Percentiles rank a stretch among this genome's conserved stretches.
Evolutionary conservation across 1,140 invertebrate genomes (phyloP).

Genomic region (Wasmannia auropunctata): DNA sequence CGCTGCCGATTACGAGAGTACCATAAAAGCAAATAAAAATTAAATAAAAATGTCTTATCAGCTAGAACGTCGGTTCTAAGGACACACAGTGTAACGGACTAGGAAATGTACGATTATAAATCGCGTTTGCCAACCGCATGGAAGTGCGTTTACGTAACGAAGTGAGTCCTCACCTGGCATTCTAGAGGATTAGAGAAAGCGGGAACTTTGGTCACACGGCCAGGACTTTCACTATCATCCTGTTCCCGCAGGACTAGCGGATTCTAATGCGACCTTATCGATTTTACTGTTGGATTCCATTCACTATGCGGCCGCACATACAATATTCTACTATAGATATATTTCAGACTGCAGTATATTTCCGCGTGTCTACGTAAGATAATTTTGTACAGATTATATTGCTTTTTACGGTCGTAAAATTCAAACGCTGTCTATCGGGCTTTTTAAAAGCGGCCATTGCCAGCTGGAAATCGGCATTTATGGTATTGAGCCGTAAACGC

Average conservation of each 20-base stretch:
- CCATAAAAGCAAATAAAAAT: background rate
- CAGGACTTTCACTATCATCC: slow-evolving; percentile 62
- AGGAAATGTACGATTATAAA: slow-evolving; percentile 13
- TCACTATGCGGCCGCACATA: too few relatives aligned
- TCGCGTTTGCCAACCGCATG: background rate
- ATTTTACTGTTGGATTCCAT: background rate
- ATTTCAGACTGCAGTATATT: background rate
- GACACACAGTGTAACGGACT: background rate
- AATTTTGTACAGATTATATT: background rate
- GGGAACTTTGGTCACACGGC: slow-evolving; percentile 7
- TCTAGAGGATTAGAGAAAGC: slow-evolving; percentile 65
- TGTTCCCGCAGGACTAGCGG: slow-evolving; percentile 6
- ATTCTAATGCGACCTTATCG: background rate
- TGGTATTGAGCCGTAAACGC: slow-evolving; percentile 34
- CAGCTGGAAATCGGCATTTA: background rate
- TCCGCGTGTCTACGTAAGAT: background rate
- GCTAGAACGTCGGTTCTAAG: background rate
- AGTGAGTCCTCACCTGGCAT: background rate
- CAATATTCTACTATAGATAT: background rate
- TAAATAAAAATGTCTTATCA: slow-evolving; percentile 7
- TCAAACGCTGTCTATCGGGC: background rate
- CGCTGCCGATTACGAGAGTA: background rate
- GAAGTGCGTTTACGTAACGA: slow-evolving; percentile 35
- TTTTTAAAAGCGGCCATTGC: slow-evolving; percentile 3
- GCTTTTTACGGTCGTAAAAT: slow-evolving; percentile 11